phyloP scores from a whole-genome alignment of 2,113 vertebrate genomes.

The Nothobranchius furzeri region DNA sequence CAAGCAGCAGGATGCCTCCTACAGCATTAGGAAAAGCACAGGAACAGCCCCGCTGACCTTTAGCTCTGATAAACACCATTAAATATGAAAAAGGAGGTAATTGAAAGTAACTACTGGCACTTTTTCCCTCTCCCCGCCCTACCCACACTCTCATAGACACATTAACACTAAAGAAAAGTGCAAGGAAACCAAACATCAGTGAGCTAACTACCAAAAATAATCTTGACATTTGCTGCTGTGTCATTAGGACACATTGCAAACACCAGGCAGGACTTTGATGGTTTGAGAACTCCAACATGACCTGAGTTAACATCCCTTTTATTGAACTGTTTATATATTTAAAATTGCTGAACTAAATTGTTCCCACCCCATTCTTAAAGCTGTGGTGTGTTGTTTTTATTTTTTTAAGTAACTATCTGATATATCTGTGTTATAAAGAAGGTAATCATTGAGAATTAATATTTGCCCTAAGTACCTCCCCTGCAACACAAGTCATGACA shows the following conservation, averaged over 20 bases:
- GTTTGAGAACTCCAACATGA: slow-evolving; percentile 3
- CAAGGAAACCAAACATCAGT: slow-evolving; percentile 36
- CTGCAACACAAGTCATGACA: too few relatives aligned
- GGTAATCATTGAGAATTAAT: too few relatives aligned
- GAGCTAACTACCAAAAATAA: slow-evolving; percentile 50
- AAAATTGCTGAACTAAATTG: too few relatives aligned
- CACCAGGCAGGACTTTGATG: slow-evolving; percentile 14
- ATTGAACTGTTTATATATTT: too few relatives aligned
- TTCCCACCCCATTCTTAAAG: too few relatives aligned
- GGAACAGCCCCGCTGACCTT: slow-evolving; percentile 78
- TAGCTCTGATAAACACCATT: slow-evolving; percentile 81
- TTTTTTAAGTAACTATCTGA: too few relatives aligned
- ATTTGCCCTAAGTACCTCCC: too few relatives aligned
- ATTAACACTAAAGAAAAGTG: slow-evolving; percentile 30
- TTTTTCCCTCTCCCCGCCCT: slow-evolving; percentile 42
- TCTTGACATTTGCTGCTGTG: slow-evolving; percentile 67
- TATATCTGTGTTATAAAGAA: too few relatives aligned
- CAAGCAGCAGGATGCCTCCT: slow-evolving; percentile 73
- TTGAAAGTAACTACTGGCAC: slow-evolving; percentile 78
- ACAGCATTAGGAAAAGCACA: slow-evolving; percentile 68
- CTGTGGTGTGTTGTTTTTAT: too few relatives aligned
- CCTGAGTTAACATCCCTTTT: slow-evolving; percentile 9
- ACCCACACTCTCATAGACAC: slow-evolving; percentile 17
- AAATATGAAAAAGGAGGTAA: slow-evolving; percentile 85
- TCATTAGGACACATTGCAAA: slow-evolving; percentile 39